Conservation (phyloP, 2,113 vertebrate species). For the Lagopus leucura region DNA sequence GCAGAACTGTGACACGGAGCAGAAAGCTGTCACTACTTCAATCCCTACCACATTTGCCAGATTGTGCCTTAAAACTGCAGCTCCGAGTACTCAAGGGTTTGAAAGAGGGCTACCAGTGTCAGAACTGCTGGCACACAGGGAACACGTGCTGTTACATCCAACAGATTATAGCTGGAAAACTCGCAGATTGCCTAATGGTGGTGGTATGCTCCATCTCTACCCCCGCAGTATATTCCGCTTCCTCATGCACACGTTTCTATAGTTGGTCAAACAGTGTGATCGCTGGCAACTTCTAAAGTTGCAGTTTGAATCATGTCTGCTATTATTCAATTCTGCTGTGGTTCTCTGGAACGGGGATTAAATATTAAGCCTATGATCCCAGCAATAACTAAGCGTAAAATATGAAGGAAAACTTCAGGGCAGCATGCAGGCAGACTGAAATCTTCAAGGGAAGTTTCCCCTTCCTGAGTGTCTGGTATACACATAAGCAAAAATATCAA, state of each 20-base stretch:
- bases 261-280: conserved; percentile 39
- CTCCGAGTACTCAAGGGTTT: neutral
- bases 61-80: neutral
- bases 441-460: conserved; percentile 42
- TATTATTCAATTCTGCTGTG: conserved; percentile 41
- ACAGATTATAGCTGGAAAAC: neutral
- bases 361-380: conserved; percentile 49
- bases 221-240: neutral
- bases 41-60: neutral
- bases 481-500: conserved; percentile 61
- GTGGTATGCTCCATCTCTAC: conserved; percentile 21
- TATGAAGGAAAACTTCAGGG: conserved; percentile 53
- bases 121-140: neutral
- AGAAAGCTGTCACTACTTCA: neutral
- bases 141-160: neutral
- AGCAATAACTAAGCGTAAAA: conserved; percentile 49
- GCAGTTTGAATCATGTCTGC: conserved; percentile 58
- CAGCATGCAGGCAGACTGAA: neutral
- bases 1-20: neutral
- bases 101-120: neutral
- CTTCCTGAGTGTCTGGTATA: conserved; percentile 40
- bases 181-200: neutral
- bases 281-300: conserved; percentile 46
- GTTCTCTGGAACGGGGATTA: conserved; percentile 52
- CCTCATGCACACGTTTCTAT: conserved; percentile 27